These are phyloP conservation scores for Phrynosoma blainvillii DNA, from an alignment of 2,113 vertebrate genomes.

Conservation along the genomic window DNA sequence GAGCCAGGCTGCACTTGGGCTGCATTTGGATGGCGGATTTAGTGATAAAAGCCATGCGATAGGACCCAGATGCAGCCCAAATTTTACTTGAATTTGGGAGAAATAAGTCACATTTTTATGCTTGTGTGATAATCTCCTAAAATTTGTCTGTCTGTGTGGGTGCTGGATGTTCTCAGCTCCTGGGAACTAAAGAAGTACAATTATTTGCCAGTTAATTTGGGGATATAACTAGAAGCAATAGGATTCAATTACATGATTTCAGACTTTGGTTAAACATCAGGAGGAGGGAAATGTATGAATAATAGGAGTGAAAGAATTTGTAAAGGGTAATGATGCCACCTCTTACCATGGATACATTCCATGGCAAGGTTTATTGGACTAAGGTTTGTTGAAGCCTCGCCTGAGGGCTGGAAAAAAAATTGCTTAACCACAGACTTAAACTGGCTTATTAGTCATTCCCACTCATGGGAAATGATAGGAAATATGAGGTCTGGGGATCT, in stretches of 20 bases:
- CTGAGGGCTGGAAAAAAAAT: neutral
- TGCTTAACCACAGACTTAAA: neutral
- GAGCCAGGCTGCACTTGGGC: no score
- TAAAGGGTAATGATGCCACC: neutral
- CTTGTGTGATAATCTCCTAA: no score
- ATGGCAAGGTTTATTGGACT: neutral
- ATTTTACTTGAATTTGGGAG: no score
- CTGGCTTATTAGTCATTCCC: neutral
- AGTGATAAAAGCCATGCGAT: no score
- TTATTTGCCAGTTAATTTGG: neutral
- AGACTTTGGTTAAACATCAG: neutral
- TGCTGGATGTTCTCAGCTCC: neutral
- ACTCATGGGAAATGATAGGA: neutral
- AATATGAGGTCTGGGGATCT: neutral
- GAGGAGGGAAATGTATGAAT: neutral
- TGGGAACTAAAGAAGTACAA: neutral
- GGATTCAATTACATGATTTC: neutral
- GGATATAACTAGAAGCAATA: neutral
- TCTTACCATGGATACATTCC: neutral
- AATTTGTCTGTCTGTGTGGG: no score
- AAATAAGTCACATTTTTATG: no score
- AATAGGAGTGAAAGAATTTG: neutral
- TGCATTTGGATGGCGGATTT: no score
- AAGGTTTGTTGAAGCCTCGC: neutral
- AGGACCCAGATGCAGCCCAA: no score